Percentiles rank a stretch among this genome's conserved stretches.
These are phyloP conservation scores for Octodonta nipae DNA, from an alignment of 2,888 invertebrate species.

Conservation along the genomic window DNA sequence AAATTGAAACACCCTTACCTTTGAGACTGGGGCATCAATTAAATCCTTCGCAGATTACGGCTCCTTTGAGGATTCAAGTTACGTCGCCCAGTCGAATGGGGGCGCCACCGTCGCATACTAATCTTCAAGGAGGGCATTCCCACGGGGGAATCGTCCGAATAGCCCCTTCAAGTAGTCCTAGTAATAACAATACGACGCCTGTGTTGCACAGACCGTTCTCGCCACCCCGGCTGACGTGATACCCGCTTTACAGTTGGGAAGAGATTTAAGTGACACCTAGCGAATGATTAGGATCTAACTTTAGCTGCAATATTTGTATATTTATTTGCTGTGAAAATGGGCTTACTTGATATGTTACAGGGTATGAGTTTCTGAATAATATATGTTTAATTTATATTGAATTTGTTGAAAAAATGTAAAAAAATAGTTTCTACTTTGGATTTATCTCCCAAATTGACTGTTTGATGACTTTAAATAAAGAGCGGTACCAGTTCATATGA, in stretches of 20 bases:
- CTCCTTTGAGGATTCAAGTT: conserved; percentile 33
- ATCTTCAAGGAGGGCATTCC: conserved; percentile 21
- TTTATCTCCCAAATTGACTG: too few relatives aligned
- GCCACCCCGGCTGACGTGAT: conserved; percentile 36
- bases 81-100: conserved; percentile 22
- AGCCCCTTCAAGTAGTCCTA: conserved; percentile 30
- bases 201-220: conserved; percentile 35
- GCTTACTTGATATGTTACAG: too few relatives aligned
- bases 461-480: too few relatives aligned
- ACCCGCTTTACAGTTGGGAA: conserved; percentile 22
- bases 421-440: too few relatives aligned
- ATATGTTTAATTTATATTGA: too few relatives aligned
- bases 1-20: conserved; percentile 29
- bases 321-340: conserved; percentile 14
- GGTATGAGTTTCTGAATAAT: too few relatives aligned
- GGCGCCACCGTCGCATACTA: conserved; percentile 20
- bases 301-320: conserved; percentile 24
- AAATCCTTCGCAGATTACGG: conserved; percentile 22
- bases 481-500: too few relatives aligned
- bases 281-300: too few relatives aligned
- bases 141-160: conserved; percentile 33
- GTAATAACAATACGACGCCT: conserved; percentile 24
- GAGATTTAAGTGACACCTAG: too few relatives aligned
- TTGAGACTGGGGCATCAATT: conserved; percentile 26
- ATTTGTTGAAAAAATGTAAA: too few relatives aligned